Percentiles rank a stretch among this genome's conserved stretches.
Evolutionary conservation across 2,888 invertebrate species (phyloP).

Genomic region (Agrenia bidenticulata): DNA sequence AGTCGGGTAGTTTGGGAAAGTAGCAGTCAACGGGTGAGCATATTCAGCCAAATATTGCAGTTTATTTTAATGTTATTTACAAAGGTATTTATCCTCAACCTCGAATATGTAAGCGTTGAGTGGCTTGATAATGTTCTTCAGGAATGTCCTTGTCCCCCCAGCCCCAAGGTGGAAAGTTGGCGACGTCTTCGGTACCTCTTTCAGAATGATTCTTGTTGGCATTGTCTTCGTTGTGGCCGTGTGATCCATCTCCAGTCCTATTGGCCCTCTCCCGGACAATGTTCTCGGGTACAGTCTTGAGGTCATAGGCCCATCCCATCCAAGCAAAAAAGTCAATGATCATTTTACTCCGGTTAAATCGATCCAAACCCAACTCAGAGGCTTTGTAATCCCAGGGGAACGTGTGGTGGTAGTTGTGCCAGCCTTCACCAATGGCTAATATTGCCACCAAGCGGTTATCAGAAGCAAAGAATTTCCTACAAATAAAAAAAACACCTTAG

Average conservation of each 20-base stretch:
- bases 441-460: constrained; percentile 13
- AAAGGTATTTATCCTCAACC: too few relatives aligned
- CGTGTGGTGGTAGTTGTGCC: constrained; percentile 95
- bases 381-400: constrained; percentile 92
- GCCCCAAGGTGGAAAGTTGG: constrained; percentile 31
- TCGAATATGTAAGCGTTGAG: too few relatives aligned
- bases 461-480: background rate
- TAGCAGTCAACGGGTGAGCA: too few relatives aligned
- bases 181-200: too few relatives aligned
- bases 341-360: constrained; percentile 70
- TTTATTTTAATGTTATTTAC: too few relatives aligned
- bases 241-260: constrained; percentile 56
- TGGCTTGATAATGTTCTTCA: constrained; percentile 20
- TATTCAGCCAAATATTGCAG: too few relatives aligned
- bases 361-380: constrained; percentile 70
- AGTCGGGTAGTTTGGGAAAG: too few relatives aligned
- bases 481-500: too few relatives aligned
- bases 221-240: background rate
- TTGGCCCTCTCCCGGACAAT: constrained; percentile 56
- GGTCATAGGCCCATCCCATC: too few relatives aligned
- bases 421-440: constrained; percentile 61
- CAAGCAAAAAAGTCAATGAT: constrained; percentile 79
- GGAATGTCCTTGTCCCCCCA: constrained; percentile 40
- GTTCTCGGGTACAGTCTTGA: too few relatives aligned
- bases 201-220: too few relatives aligned